These are phyloP conservation scores for Tarsius wallacei DNA, from an alignment of 2,797 vertebrate species.

Conservation along the genomic window DNA sequence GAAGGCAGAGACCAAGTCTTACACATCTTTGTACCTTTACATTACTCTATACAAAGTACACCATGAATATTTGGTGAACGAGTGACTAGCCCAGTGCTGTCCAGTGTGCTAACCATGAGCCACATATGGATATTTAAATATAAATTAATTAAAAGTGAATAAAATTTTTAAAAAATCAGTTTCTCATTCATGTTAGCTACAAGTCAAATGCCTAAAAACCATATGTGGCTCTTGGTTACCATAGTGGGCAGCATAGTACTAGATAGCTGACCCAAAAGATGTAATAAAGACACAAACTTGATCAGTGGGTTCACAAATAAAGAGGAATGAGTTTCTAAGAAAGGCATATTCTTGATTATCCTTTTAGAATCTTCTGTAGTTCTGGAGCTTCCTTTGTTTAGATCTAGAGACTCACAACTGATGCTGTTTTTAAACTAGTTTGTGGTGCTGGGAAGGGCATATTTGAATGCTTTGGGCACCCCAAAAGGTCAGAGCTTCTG, in stretches of 20 bases:
- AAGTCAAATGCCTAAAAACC: conserved; percentile 31
- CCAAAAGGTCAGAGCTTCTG: conserved; percentile 51
- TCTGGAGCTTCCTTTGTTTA: conserved; percentile 60
- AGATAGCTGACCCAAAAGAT: conserved; percentile 2
- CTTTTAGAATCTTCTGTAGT: conserved; percentile 56
- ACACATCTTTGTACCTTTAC: neutral
- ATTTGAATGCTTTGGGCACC: conserved; percentile 62
- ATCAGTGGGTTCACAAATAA: conserved; percentile 32
- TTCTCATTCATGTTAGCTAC: neutral
- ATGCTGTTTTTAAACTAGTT: conserved; percentile 80
- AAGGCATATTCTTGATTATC: conserved; percentile 59
- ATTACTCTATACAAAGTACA: neutral
- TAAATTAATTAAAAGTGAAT: conserved; percentile 53
- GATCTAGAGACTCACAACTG: conserved; percentile 68
- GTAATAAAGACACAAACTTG: conserved; percentile 40
- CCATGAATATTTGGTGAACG: neutral
- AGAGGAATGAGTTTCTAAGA: conserved; percentile 59
- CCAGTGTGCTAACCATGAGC: neutral
- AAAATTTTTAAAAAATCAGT: neutral
- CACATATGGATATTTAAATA: neutral
- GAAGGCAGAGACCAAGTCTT: neutral
- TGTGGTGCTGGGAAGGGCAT: conserved; percentile 55
- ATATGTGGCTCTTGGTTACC: neutral
- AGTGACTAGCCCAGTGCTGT: neutral
- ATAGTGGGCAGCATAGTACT: neutral